A percentile compares a stretch with the other conserved stretches of the same genome.
These are phyloP conservation scores for Chrysemys picta DNA, from an alignment of 2,113 vertebrate species.

Conservation along the genomic window DNA sequence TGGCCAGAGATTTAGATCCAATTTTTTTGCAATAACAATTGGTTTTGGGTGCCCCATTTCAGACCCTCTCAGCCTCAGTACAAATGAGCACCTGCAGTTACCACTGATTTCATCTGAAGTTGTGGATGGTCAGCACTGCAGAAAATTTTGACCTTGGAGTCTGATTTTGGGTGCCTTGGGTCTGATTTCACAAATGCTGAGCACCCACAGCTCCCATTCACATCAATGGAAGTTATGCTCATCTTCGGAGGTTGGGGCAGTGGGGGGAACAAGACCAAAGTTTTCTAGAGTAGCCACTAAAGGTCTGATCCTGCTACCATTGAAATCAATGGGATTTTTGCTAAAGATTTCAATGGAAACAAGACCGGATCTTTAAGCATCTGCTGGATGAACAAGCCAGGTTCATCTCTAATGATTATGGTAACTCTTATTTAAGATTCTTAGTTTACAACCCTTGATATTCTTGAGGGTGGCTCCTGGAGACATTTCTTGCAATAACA, in stretches of 20 bases:
- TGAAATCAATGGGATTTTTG: not conserved
- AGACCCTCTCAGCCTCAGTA: not conserved
- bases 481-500: not conserved
- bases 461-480: not conserved
- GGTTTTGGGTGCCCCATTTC: slow-evolving; percentile 11
- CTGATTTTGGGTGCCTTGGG: not conserved
- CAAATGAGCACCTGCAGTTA: not conserved
- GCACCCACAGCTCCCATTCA: not conserved
- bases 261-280: not conserved
- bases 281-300: not conserved
- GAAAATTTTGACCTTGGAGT: not conserved
- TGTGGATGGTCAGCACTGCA: not conserved
- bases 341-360: not conserved
- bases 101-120: not conserved
- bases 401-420: not conserved
- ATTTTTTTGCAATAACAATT: not conserved
- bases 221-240: not conserved
- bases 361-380: not conserved
- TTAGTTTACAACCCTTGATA: not conserved
- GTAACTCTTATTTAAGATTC: not conserved
- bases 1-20: not conserved
- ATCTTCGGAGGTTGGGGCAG: accelerated
- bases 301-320: not conserved
- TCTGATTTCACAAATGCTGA: not conserved
- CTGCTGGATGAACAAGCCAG: not conserved